Conservation (phyloP, 2,888 invertebrate genomes). For the Caenorhabditis auriculariae region DNA sequence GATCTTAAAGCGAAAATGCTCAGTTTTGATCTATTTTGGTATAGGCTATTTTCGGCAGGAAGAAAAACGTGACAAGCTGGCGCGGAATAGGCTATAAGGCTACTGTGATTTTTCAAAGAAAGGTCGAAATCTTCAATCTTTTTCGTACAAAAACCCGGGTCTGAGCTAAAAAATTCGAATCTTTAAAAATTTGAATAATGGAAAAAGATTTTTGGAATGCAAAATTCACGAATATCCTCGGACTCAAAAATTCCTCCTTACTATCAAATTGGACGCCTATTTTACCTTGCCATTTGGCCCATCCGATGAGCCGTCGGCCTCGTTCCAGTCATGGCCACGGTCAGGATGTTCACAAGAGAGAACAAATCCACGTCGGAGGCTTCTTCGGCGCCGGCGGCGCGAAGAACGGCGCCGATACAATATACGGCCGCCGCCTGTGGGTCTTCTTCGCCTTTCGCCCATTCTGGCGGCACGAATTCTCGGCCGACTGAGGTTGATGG, state of each 20-base stretch:
- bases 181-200: too few species aligned
- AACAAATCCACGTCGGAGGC: slow-evolving; percentile 53
- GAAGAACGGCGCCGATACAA: slow-evolving; percentile 47
- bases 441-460: slow-evolving; percentile 42
- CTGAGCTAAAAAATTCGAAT: too few species aligned
- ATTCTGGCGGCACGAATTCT: slow-evolving; percentile 43
- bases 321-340: slow-evolving; percentile 51
- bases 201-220: too few species aligned
- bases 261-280: too few species aligned
- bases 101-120: too few species aligned
- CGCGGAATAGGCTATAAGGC: too few species aligned
- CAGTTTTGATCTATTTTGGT: too few species aligned
- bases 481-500: slow-evolving; percentile 15
- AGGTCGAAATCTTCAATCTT: too few species aligned
- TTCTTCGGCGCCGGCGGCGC: slow-evolving; percentile 45
- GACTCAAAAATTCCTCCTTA: not conserved
- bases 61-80: too few species aligned
- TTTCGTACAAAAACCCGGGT: too few species aligned
- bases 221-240: not conserved
- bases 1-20: too few species aligned
- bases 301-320: slow-evolving; percentile 56
- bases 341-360: slow-evolving; percentile 59
- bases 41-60: too few species aligned
- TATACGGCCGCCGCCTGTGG: slow-evolving; percentile 44
- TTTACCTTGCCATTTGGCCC: slow-evolving; percentile 52